Base-by-base conservation (phyloP, 2,113 vertebrate species). In the Embiotoca jacksoni region DNA sequence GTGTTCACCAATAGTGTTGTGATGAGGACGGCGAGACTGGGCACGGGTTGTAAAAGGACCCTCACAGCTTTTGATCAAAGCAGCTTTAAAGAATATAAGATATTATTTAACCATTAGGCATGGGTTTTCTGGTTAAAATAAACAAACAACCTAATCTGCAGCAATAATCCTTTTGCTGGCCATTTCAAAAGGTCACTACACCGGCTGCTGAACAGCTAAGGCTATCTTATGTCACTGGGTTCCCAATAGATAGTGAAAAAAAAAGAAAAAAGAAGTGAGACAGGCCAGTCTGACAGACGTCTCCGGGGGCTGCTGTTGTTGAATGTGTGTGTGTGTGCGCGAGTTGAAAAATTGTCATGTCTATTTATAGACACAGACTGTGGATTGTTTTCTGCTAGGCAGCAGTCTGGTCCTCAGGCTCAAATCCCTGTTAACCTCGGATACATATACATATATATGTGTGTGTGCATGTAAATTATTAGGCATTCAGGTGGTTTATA, bases 321-420 rank as follows among this genome's bases (percentile, higher is more conserved):
- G 58, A 59, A 64, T 50, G 53, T 53, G 47, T 62, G 68, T 68
- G 73, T 66, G 69, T 23, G 73, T 66, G 69, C 44, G 54, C n/a
- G 75, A n/a, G 67, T 31, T 10, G 46, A 78, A 50, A 86, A 82
- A 89, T 71, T 78, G 84, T 55, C 82, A 75, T 62, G 44, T 80
- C 83, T 90, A 91, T 92, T 89, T 88, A 82, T 90, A 89, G 85
- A 50, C 30, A 10, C 46, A 74, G 78, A 85, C 83, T 86, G 67
- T 77, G 69, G 83, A 72, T 57, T 46, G 86, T 72, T 86, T 81
- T 75, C 81, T 80, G 57, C 60, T 6, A 41, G 72, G 74, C 81
- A 33, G 52, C 72, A 72, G 75, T 65, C 75, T 80, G 71, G n/a
- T 64, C 9, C 67, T 62, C 3, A 56, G 41, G 44, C 49, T 74